phyloP scores from a whole-genome alignment of 2,113 vertebrate genomes.

The Rhinoderma darwinii region DNA sequence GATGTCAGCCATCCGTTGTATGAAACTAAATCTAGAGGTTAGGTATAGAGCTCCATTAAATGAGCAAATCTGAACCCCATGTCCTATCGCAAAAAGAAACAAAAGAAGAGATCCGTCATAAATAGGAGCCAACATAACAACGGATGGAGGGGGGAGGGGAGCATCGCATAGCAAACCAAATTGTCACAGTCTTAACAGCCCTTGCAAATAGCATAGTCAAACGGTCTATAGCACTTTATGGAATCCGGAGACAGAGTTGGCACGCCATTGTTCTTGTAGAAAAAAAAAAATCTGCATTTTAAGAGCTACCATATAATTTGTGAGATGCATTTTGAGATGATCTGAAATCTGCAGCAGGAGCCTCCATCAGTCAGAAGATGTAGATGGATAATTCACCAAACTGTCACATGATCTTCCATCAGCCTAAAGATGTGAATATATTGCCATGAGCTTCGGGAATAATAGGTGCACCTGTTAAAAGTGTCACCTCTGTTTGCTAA shows the following conservation, averaged over 20 bases:
- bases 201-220: constrained; percentile 48
- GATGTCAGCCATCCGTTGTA: neutral
- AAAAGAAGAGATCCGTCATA: constrained; percentile 29
- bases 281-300: constrained; percentile 75
- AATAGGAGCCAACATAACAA: constrained; percentile 12
- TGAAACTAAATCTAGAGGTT: no score
- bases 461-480: constrained; percentile 99
- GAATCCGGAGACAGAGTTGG: constrained; percentile 66
- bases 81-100: neutral
- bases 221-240: constrained; percentile 48
- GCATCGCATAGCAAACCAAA: neutral
- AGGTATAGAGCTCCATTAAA: neutral
- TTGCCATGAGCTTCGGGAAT: constrained; percentile 95
- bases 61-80: neutral
- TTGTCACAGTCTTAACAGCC: constrained; percentile 44
- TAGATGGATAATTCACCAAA: constrained; percentile 91
- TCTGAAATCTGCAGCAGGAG: constrained; percentile 78
- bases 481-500: constrained; percentile 99
- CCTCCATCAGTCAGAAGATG: constrained; percentile 88
- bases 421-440: constrained; percentile 93
- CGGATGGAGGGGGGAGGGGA: neutral
- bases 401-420: constrained; percentile 90
- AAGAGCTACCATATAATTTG: constrained; percentile 83
- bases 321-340: constrained; percentile 86
- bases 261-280: constrained; percentile 74